These are phyloP conservation scores for Pagrus major DNA, from an alignment of 2,113 vertebrate genomes.

Conservation along the genomic window DNA sequence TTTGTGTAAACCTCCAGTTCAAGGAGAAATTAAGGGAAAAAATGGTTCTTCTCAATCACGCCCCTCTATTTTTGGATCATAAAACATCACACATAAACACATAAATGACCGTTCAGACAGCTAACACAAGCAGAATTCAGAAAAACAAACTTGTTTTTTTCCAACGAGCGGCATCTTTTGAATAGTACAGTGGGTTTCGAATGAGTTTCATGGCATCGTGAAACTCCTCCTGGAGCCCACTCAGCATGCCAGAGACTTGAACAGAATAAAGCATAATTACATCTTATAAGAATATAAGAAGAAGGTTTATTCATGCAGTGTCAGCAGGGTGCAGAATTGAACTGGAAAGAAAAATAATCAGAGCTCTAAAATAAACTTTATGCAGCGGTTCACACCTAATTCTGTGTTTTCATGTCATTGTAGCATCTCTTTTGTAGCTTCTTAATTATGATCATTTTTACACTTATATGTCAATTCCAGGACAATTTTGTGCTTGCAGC, in stretches of 20 bases:
- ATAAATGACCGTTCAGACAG: constrained; percentile 36
- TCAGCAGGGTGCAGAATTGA: constrained; percentile 21
- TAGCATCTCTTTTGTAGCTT: not conserved
- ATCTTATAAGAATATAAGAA: constrained; percentile 8
- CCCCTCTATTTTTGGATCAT: constrained; percentile 49
- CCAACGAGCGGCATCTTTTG: constrained; percentile 21
- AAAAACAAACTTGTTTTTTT: constrained; percentile 46
- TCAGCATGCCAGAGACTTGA: constrained; percentile 7
- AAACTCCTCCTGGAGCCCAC: constrained; percentile 32
- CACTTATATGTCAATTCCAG: not conserved
- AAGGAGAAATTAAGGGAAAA: constrained; percentile 14
- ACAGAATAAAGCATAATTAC: not conserved
- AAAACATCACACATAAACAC: constrained; percentile 57
- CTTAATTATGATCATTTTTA: not conserved
- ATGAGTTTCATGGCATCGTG: constrained; percentile 37
- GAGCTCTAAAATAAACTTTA: constrained; percentile 19
- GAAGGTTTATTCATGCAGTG: constrained; percentile 4
- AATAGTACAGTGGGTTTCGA: constrained; percentile 27
- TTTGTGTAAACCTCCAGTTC: constrained; percentile 21
- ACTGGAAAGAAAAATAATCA: not conserved
- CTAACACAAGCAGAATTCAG: constrained; percentile 6
- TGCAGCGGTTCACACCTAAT: not conserved
- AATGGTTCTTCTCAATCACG: constrained; percentile 14
- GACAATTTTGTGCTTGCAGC: not conserved
- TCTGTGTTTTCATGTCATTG: not conserved